Evolutionary conservation across 2,888 invertebrate genomes (phyloP).

Genomic region (Steinernema carpocapsae): DNA sequence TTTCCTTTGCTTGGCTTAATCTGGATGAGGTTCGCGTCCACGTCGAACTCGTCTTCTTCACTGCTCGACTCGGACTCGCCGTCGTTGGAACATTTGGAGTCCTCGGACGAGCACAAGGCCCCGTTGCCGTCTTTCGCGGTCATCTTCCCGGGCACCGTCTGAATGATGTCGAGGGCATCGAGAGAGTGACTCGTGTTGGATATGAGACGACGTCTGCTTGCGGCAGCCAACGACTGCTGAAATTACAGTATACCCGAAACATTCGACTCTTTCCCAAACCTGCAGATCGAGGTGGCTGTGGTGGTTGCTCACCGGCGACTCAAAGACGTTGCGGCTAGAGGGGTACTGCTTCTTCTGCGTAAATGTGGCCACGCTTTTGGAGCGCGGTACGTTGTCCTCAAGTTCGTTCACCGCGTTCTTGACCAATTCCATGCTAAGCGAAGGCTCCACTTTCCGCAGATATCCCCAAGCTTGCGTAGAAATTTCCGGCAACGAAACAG

Average conservation of each 20-base stretch:
- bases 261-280: slow-evolving; percentile 37
- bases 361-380: slow-evolving; percentile 48
- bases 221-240: background rate
- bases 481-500: slow-evolving; percentile 34
- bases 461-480: slow-evolving; percentile 5
- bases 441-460: slow-evolving; percentile 17
- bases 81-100: slow-evolving; percentile 24
- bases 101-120: slow-evolving; percentile 3
- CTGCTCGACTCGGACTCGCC: slow-evolving; percentile 23
- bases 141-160: slow-evolving; percentile 28
- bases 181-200: slow-evolving; percentile 39
- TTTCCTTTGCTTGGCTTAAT: background rate
- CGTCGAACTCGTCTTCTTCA: background rate
- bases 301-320: slow-evolving; percentile 18
- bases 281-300: slow-evolving; percentile 55
- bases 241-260: background rate
- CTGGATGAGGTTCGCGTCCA: background rate
- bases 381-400: slow-evolving; percentile 43
- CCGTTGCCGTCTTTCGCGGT: background rate
- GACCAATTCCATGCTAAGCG: background rate
- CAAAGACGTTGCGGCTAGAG: slow-evolving; percentile 20
- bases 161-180: slow-evolving; percentile 37
- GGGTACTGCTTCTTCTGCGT: slow-evolving; percentile 26
- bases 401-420: slow-evolving; percentile 39
- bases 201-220: slow-evolving; percentile 21